Base-by-base conservation (phyloP, 1,140 invertebrate species). In the Campoletis sonorensis region DNA sequence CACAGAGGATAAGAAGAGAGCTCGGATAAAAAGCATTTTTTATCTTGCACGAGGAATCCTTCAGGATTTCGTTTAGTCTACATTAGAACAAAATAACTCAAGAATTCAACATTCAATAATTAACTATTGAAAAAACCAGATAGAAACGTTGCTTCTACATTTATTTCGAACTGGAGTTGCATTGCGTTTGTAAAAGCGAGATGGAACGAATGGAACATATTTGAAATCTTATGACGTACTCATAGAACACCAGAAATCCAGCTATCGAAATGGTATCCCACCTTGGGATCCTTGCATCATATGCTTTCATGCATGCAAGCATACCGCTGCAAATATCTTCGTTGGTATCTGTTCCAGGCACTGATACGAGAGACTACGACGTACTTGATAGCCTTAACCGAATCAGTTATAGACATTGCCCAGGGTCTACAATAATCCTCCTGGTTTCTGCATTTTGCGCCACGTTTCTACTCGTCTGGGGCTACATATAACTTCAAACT, bases 241-340 rank as follows among this genome's bases (percentile, higher is more conserved):
- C 8, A 23, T 27, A 15, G 27, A 7, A 0, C 61, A 23, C 23
- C 26, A 26, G 5, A 64, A 27, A 64, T 64, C 26, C 23, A 23
- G 23, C 23, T 16, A 64, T 21, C 51, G 68, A 40, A 40, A 73
- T 49, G 71, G 11, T 30, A 23, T 4, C 16, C 23, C 23, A 37
- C 16, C 37, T 49, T 49, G 11, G n/a, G 71, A 37, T 23, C 16
- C 26, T 33, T 26, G 16, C 37, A 73, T 73, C 68, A 54, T 21
- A 18, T n/a, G 33, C 1, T 37, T 23, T 23, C 54, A 58, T 75
- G 49, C 72, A 58, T 75, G 26, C 49, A 75, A 30, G 21, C 73
- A 77, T 64, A 77, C 73, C 73, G 4, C 49, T 26, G 54, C 30
- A 40, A 77, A 61, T 77, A 77, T 77, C 54, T 77, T 77, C n/a